phyloP scores from a whole-genome alignment of 2,888 invertebrate genomes.

The Prenolepis imparis region DNA sequence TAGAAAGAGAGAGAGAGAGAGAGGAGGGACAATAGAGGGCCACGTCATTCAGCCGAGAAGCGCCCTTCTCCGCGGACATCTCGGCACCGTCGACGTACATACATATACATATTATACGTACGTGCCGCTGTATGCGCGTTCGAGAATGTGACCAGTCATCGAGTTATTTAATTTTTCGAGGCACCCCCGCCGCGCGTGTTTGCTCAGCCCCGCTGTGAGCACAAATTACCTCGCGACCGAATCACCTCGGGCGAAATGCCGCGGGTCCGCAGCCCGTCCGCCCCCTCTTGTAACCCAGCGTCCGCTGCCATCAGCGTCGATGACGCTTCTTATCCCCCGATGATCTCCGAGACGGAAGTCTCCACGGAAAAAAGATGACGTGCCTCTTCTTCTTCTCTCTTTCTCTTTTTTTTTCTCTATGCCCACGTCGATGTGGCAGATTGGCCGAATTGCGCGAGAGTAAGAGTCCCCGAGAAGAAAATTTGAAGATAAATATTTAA shows the following conservation, averaged over 20 bases:
- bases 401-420: not conserved
- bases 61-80: constrained; percentile 72
- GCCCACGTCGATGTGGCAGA: constrained; percentile 45
- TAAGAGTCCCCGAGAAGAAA: not conserved
- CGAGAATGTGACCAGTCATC: constrained; percentile 89
- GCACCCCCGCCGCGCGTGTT: constrained; percentile 87
- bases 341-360: constrained; percentile 63
- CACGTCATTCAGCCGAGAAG: constrained; percentile 77
- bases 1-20: not conserved
- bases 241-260: constrained; percentile 82
- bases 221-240: constrained; percentile 89
- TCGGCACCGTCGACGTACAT: constrained; percentile 84
- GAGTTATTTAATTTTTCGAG: constrained; percentile 88
- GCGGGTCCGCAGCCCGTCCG: constrained; percentile 63
- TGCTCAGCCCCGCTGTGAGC: constrained; percentile 89
- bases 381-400: constrained; percentile 1
- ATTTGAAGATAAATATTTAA: not conserved
- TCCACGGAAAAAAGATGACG: constrained; percentile 36
- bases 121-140: constrained; percentile 61
- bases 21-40: constrained; percentile 64
- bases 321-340: constrained; percentile 70
- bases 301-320: constrained; percentile 67
- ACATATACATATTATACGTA: constrained; percentile 48
- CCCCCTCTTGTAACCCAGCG: constrained; percentile 60
- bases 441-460: constrained; percentile 28